Conservation (phyloP, 2,888 invertebrate species). For the Teleogryllus oceanicus region DNA sequence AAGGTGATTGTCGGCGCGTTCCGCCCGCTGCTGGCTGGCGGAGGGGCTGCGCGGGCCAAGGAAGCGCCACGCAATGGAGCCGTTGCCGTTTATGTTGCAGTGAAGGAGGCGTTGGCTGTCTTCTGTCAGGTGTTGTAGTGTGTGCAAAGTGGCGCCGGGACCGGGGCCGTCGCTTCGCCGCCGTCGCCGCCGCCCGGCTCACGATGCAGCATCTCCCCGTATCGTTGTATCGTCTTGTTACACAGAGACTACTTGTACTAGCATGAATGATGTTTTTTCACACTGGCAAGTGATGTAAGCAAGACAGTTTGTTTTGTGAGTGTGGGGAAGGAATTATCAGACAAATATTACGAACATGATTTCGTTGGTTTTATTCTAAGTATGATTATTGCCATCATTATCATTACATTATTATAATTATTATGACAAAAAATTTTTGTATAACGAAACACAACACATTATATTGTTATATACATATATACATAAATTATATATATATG, state of each 20-base stretch:
- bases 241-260: constrained; percentile 11
- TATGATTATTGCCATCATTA: constrained; percentile 18
- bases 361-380: constrained; percentile 18
- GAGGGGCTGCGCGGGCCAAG: neutral
- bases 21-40: no score
- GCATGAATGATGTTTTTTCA: constrained; percentile 18
- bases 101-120: constrained; percentile 60
- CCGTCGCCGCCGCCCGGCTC: constrained; percentile 19
- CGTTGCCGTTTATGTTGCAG: constrained; percentile 46
- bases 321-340: constrained; percentile 18
- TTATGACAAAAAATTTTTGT: constrained; percentile 3
- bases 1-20: no score
- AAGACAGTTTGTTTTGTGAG: constrained; percentile 18
- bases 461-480: constrained; percentile 18
- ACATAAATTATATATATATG: constrained; percentile 6
- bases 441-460: constrained; percentile 18
- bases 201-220: neutral
- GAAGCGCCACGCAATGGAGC: neutral
- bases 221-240: constrained; percentile 21
- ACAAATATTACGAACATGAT: constrained; percentile 9
- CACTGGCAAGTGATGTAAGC: constrained; percentile 10
- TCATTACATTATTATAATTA: constrained; percentile 1
- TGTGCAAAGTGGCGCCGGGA: constrained; percentile 10
- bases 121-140: constrained; percentile 45
- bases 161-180: neutral